These are phyloP conservation scores for Lasioglossum marginatum DNA, from an alignment of 2,888 invertebrate genomes.

Conservation along the genomic window DNA sequence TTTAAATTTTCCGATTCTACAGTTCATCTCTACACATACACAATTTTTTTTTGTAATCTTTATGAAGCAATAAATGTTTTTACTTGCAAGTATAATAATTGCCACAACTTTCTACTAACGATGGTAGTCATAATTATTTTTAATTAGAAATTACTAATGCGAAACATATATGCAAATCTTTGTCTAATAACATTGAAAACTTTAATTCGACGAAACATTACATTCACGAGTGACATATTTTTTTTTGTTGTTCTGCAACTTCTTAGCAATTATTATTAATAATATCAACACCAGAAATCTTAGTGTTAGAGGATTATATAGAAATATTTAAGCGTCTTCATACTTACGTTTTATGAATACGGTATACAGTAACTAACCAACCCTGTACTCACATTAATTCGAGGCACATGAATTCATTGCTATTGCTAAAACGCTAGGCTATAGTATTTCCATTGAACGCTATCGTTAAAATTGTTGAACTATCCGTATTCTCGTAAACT, in stretches of 20 bases:
- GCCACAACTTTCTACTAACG: neutral
- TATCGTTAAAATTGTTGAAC: slow-evolving; percentile 14
- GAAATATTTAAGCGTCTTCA: slow-evolving; percentile 69
- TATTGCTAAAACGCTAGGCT: slow-evolving; percentile 31
- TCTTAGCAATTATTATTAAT: slow-evolving; percentile 47
- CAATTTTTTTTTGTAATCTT: neutral
- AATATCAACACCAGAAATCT: slow-evolving; percentile 42
- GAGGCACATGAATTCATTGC: slow-evolving; percentile 65
- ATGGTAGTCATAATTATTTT: neutral
- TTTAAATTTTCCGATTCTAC: neutral
- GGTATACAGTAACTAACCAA: slow-evolving; percentile 47
- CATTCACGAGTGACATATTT: slow-evolving; percentile 56
- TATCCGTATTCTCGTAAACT: slow-evolving; percentile 31
- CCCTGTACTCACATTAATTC: slow-evolving; percentile 64
- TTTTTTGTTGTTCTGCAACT: slow-evolving; percentile 25
- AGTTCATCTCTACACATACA: neutral
- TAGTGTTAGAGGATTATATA: slow-evolving; percentile 51
- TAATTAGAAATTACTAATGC: slow-evolving; percentile 6
- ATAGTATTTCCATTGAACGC: slow-evolving; percentile 19
- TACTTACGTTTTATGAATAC: slow-evolving; percentile 65
- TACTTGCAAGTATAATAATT: neutral
- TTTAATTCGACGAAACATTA: slow-evolving; percentile 55
- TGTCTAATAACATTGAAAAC: slow-evolving; percentile 57
- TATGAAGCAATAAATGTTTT: neutral
- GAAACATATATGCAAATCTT: slow-evolving; percentile 13